Conservation (phyloP, 2,888 invertebrate species). For the Ochropleura plecta region DNA sequence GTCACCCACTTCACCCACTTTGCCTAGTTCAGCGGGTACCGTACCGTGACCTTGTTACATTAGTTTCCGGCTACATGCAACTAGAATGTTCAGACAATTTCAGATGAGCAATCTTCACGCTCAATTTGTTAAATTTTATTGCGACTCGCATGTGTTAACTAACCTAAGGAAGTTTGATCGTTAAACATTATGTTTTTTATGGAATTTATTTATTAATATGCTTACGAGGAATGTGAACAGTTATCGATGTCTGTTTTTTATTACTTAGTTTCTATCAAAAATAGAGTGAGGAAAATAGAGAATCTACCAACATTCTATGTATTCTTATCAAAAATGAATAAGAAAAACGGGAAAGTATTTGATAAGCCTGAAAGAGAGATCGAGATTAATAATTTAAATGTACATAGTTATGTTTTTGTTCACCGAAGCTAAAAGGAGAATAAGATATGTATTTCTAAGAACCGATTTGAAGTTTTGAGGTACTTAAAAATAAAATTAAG, state of each 20-base stretch:
- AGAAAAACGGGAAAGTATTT: neutral
- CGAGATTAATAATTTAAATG: neutral
- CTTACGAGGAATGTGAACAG: too few species aligned
- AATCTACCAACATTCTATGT: neutral
- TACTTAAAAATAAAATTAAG: neutral
- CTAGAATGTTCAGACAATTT: conserved; percentile 52
- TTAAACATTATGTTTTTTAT: neutral
- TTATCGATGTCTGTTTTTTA: too few species aligned
- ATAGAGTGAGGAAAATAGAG: neutral
- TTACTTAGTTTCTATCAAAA: neutral
- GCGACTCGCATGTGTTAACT: conserved; percentile 7
- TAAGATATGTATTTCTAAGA: neutral
- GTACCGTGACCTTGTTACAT: conserved; percentile 71
- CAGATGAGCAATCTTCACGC: conserved; percentile 45
- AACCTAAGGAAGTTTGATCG: conserved; percentile 3
- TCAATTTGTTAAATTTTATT: conserved; percentile 45
- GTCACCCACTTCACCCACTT: conserved; percentile 83
- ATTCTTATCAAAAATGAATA: neutral
- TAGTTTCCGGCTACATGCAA: conserved; percentile 53
- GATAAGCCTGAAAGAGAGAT: neutral
- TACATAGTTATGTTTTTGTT: neutral
- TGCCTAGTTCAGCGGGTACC: conserved; percentile 82
- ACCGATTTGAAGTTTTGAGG: neutral
- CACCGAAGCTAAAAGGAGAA: neutral
- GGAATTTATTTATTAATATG: neutral